Conservation (phyloP, 2,888 invertebrate genomes). For the Macrosoma leucophasiata region DNA sequence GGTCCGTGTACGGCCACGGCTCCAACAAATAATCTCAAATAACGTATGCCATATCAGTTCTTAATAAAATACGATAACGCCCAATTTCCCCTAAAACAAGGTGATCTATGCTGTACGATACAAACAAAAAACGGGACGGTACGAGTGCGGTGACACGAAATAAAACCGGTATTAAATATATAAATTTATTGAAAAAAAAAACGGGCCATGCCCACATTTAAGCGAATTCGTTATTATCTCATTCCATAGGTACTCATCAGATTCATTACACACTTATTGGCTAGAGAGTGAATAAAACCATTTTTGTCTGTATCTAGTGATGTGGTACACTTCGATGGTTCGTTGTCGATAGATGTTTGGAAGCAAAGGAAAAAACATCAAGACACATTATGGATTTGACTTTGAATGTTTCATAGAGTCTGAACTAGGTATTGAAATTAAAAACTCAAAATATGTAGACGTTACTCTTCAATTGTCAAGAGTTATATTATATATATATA, state of each 20-base stretch:
- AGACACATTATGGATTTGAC: conserved; percentile 17
- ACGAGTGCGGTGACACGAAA: conserved; percentile 53
- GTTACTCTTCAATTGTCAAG: too few relatives aligned
- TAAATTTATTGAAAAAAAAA: conserved; percentile 53
- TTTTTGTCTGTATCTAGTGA: conserved; percentile 53
- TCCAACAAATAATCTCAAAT: too few relatives aligned
- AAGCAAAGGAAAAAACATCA: too few relatives aligned
- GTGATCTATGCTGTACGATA: conserved; percentile 11
- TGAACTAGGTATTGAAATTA: not conserved
- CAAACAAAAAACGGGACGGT: conserved; percentile 35
- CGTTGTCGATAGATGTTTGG: too few relatives aligned
- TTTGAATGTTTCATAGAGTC: not conserved
- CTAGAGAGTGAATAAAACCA: conserved; percentile 65
- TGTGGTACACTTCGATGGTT: too few relatives aligned
- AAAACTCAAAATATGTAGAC: too few relatives aligned
- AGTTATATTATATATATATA: too few relatives aligned
- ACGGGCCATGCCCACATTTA: conserved; percentile 62
- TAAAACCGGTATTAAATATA: conserved; percentile 62
- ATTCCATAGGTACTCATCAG: conserved; percentile 60
- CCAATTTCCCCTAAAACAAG: not conserved
- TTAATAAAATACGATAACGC: conserved; percentile 17
- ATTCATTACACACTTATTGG: conserved; percentile 72
- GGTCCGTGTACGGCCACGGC: too few relatives aligned
- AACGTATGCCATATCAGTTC: too few relatives aligned
- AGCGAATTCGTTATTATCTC: conserved; percentile 62